Evolutionary conservation across 1,140 invertebrate species (phyloP), one percentile per base, ranked within the genome.

Genomic region (Adoxophyes honmai): DNA sequence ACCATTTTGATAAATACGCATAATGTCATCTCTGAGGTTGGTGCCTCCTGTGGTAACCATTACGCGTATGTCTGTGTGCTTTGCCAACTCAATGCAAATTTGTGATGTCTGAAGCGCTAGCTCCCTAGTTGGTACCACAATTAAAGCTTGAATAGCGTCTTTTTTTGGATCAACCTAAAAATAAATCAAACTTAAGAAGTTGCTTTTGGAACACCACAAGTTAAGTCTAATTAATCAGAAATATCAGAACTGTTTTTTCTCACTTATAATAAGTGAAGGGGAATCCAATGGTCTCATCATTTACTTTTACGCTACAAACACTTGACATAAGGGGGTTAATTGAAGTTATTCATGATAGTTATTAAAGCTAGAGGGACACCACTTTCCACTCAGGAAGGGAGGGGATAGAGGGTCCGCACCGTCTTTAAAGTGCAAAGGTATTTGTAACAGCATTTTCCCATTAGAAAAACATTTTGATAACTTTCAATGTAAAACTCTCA

Each of bases 21-120:
- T 98, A 85, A 99, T 99, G 88, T 99, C 99, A 90, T 99, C 98
- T 81, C 98, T 95, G 60, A 99, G 92, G 90, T 99, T 98, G 63
- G 98, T 99, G 70, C 98, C 98, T 79, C 94, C 98, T 74, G 98
- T 99, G 64, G 99, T 99, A 48, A 99, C 99, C 98, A 99, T 99
- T 54, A 99, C 96, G 88, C 97, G 96, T 69, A 98, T 93, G 80
- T 96, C 93, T 91, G 98, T 93, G 88, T 99, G 98, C 90, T 99
- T 99, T 60, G 97, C 95, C 58, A 99, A 91, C 89, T 99, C 98
- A 87, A 99, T 99, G 89, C 98, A 98, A 77, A 99, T 99, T 91
- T 99, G 98, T 91, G 98, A 99, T 77, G 98, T 99, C 90, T 99
- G 99, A 64, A 99, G 92, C 65, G 99, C 99, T 87, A 99, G 91